Evolutionary conservation across 2,888 invertebrate species (phyloP), one percentile per base, ranked within the genome.

Genomic region (Carcina quercana): DNA sequence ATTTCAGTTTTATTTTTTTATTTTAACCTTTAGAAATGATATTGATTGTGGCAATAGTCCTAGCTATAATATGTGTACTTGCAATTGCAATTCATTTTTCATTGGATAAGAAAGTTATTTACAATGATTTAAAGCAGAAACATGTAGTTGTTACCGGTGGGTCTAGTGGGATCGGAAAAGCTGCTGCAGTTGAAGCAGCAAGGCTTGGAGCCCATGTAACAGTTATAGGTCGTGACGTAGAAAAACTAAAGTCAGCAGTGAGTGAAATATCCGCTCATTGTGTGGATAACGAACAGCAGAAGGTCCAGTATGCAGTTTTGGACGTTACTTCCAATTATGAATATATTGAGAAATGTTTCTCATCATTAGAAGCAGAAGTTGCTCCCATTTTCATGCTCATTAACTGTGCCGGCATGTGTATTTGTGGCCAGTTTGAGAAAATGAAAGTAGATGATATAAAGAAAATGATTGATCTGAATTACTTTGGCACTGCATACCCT

Each of bases 91-190:
- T 74, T 24, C 38, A 65, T 45, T 50, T 47, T 15, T 53, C 50
- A 1, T 48, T 65, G 37, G 73, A 68, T 40, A 74, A 65, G 35
- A 70, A 58, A 59, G 54, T 45, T 32, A 43, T 44, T 13, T 76
- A 70, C 35, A 69, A 56, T 37, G 47, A 67, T 40, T 58, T 88
- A 28, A 50, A 71, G 25, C 80, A 78, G 4, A 87, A 82, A 53
- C 90, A 91, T 75, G 88, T 91, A 15, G 87, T 91, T 13, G 85
- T 98, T 25, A 97, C 97, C 15, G 98, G 98, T 25, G 98, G 97
- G 7, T 97, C 97, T 0, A 96, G 95, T 74, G 98, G 98, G 5
- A 98, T 98, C 50, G 98, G 98, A 1, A 92, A 94, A 68, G 88
- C 91, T 35, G 69, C 93, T 8, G 97, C 96, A 0, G 80, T 90